Evolutionary conservation across 53 echinoderm and acorn worm species (phyloP), one percentile per base, ranked within the genome.

Genomic region (Holothuria leucospilota): DNA sequence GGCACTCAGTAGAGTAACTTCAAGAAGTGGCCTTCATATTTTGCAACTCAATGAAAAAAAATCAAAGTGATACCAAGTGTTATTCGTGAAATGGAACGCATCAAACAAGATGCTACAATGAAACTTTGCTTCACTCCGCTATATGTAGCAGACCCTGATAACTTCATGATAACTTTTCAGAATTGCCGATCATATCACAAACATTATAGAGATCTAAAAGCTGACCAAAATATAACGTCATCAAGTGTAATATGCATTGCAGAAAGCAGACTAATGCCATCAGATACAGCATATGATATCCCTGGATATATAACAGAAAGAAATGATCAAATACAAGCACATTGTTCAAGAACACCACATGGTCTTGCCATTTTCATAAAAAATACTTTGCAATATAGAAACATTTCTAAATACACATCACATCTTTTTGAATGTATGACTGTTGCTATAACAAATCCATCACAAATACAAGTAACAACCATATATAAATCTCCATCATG

Each of bases 311-410:
- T 59, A 13, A 38, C 71, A 70, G 34, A 25, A 26, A 68, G 66
- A 25, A 86, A 78, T 62, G 78, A 89, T 63, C 77, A 85, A 52
- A 58, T 20, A 20, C 69, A n/a, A n/a, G n/a, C n/a, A n/a, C n/a
- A n/a, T n/a, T n/a, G n/a, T n/a, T n/a, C n/a, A n/a, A 60, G 88
- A 69, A 82, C 88, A 28, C 88, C 88, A 49, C 88, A 81, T 88
- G 82, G 88, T 16, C 88, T 81, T 34, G 29, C 68, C 34, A 53
- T 88, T 12, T 88, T 81, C 68, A 26, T 88, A 68, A 63, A 49
- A 46, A 9, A 85, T 23, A 26, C 41, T 26, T 52, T 41, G 40
- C 16, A 29, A 21, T 60, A 29, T 30, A 34, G 9, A 13, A 59
- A 29, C 30, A 39, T 81, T 24, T 29, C 21, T 29, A 28, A 20